Evolutionary conservation across 2,113 vertebrate genomes (phyloP).

Genomic region (Anthoscopus minutus): DNA sequence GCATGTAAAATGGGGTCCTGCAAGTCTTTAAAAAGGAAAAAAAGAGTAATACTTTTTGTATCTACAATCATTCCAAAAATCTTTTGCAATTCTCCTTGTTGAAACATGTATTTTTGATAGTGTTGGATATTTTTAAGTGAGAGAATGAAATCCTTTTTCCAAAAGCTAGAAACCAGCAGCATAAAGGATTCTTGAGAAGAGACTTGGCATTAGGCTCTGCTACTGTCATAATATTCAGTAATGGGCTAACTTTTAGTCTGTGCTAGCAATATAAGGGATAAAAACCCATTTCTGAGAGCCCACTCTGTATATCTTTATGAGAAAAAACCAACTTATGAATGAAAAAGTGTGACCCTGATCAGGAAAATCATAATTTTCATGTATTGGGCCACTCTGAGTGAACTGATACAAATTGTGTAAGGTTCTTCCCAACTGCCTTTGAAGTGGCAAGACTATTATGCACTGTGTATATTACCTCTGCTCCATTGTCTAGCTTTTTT

Average conservation of each 20-base stretch:
- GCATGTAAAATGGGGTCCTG: background rate
- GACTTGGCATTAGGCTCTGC: background rate
- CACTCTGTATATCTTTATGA: background rate
- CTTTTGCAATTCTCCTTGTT: background rate
- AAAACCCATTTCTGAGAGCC: background rate
- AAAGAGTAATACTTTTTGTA: background rate
- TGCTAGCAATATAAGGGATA: background rate
- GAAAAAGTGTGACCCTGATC: background rate
- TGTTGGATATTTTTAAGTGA: background rate
- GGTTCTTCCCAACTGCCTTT: background rate
- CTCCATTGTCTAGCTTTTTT: background rate
- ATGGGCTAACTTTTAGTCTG: background rate
- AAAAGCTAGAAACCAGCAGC: background rate
- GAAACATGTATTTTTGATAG: accelerated
- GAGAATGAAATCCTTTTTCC: background rate
- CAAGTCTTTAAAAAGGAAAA: background rate
- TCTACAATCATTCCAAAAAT: background rate
- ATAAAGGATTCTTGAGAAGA: background rate
- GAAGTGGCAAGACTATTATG: background rate
- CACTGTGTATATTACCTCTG: background rate
- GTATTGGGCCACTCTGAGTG: background rate
- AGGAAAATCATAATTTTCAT: background rate
- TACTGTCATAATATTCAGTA: background rate
- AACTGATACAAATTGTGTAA: background rate
- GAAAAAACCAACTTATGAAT: background rate